These are phyloP conservation scores for Hirtodrosophila trivittata DNA, from an alignment of 2,888 invertebrate genomes.

Conservation along the genomic window DNA sequence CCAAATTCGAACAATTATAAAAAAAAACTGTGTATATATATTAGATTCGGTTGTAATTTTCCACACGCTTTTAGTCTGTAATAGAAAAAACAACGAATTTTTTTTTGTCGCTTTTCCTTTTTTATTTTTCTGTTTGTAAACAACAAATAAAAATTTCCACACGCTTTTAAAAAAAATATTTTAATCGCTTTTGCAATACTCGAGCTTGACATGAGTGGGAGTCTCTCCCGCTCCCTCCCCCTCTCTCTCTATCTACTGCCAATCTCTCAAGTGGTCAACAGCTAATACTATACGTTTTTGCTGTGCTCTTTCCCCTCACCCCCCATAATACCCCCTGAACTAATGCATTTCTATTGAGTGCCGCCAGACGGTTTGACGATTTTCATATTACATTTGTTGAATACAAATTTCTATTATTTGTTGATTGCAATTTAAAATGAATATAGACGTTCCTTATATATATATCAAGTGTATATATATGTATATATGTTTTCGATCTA, in stretches of 20 bases:
- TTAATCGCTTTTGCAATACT: constrained; percentile 50
- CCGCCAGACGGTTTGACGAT: constrained; percentile 53
- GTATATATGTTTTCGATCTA: not conserved
- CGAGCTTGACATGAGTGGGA: constrained; percentile 36
- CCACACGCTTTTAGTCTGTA: constrained; percentile 33
- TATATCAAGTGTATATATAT: not conserved
- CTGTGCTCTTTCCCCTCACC: not conserved
- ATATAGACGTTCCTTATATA: not conserved
- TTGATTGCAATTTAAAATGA: too few relatives aligned
- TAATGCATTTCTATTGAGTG: constrained; percentile 27
- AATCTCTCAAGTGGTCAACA: not conserved
- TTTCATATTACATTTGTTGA: constrained; percentile 39
- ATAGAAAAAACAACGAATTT: constrained; percentile 8
- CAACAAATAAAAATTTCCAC: constrained; percentile 53
- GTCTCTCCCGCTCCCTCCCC: not conserved
- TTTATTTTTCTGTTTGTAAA: constrained; percentile 30
- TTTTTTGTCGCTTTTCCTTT: constrained; percentile 4
- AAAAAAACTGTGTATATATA: not conserved
- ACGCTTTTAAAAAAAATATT: constrained; percentile 46
- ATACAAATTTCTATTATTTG: constrained; percentile 29
- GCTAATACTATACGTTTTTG: not conserved
- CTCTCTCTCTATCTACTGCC: not conserved
- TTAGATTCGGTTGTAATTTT: constrained; percentile 48
- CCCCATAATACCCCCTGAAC: not conserved
- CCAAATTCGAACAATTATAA: constrained; percentile 24